Percentiles rank a stretch among this genome's conserved stretches.
phyloP scores from a whole-genome alignment of 1,140 invertebrate genomes.

The Drosophila nannoptera region DNA sequence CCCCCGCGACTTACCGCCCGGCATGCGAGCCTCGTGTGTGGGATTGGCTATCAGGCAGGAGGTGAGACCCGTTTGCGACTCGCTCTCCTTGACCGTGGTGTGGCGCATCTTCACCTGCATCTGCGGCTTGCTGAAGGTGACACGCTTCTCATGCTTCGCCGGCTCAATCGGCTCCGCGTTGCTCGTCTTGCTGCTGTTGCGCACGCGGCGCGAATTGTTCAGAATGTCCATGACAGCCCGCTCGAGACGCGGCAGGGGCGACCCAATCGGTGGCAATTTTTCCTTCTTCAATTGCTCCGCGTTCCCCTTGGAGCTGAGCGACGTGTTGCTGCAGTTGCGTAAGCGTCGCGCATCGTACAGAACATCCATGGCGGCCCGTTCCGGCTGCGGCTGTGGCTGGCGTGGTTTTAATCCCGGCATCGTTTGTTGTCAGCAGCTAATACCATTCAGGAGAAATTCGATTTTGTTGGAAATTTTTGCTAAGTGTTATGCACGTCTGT shows the following conservation, averaged over 20 bases:
- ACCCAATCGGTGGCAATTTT: not conserved
- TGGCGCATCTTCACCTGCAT: not conserved
- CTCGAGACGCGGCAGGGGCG: too few species aligned
- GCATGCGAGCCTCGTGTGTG: constrained; percentile 16
- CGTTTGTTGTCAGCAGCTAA: constrained; percentile 2
- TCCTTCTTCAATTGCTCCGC: constrained; percentile 3
- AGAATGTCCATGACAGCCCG: too few species aligned
- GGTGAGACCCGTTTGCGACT: constrained; percentile 30
- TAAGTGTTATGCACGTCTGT: constrained; percentile 15
- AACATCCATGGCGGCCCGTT: constrained; percentile 17
- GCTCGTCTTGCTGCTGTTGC: too few species aligned
- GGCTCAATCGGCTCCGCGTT: constrained; percentile 15
- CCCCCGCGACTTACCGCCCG: constrained; percentile 40
- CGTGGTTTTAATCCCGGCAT: constrained; percentile 1
- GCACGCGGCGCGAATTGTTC: too few species aligned
- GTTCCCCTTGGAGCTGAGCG: not conserved
- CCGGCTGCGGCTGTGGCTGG: not conserved
- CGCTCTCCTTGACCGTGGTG: constrained; percentile 12
- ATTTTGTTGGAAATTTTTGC: constrained; percentile 9
- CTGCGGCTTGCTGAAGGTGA: constrained; percentile 36
- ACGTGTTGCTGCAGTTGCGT: constrained; percentile 17
- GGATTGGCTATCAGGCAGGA: constrained; percentile 53
- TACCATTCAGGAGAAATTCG: constrained; percentile 9
- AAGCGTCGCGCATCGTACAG: constrained; percentile 12
- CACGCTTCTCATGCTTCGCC: constrained; percentile 43